These are phyloP conservation scores for Anguilla obscura DNA, from an alignment of 2,797 vertebrate genomes.

Conservation along the genomic window DNA sequence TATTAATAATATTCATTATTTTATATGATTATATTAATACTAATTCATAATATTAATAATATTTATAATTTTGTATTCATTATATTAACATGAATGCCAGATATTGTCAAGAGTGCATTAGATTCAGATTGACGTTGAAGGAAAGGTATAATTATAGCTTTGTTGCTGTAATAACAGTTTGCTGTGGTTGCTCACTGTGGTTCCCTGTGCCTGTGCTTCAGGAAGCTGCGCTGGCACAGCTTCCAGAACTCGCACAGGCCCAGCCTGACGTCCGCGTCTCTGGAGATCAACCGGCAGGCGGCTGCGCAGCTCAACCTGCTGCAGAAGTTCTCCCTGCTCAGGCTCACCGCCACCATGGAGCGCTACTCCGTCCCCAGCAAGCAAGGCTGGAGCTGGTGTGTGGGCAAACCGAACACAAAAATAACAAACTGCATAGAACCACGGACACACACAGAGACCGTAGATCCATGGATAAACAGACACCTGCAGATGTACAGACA, in stretches of 20 bases:
- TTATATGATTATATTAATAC: no score
- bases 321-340: conserved; percentile 81
- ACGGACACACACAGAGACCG: background rate
- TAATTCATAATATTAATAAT: no score
- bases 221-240: conserved; percentile 85
- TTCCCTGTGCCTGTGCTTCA: conserved; percentile 43
- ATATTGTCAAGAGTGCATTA: no score
- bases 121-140: no score
- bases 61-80: no score
- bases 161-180: background rate
- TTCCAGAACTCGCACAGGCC: conserved; percentile 86
- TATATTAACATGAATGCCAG: no score
- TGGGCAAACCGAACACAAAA: background rate
- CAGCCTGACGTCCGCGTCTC: conserved; percentile 79
- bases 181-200: background rate
- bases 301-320: conserved; percentile 81
- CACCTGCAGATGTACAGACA: background rate
- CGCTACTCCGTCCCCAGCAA: conserved; percentile 77
- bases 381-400: conserved; percentile 81
- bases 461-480: background rate
- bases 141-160: no score
- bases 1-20: background rate
- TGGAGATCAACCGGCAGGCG: conserved; percentile 84
- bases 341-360: conserved; percentile 82
- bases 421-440: background rate